phyloP scores from a whole-genome alignment of 2,888 invertebrate species.

The Dicranocentrus wangi region DNA sequence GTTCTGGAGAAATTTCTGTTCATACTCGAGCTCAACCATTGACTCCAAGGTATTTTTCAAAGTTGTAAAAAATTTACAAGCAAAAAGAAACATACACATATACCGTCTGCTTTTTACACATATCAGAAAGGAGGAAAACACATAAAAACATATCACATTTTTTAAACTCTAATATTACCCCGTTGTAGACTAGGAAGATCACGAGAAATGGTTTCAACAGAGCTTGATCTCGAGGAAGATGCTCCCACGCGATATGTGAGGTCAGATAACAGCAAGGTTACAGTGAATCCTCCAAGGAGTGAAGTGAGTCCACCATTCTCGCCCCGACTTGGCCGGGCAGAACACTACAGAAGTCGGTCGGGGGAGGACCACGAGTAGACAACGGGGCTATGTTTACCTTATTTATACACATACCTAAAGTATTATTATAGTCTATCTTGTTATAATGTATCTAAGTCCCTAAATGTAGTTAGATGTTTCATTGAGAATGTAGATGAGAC shows the following conservation, averaged over 20 bases:
- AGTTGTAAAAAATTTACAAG: background rate
- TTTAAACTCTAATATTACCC: background rate
- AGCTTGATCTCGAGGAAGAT: slow-evolving; percentile 65
- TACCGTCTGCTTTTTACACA: background rate
- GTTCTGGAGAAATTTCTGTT: slow-evolving; percentile 63
- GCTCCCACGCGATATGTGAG: slow-evolving; percentile 29
- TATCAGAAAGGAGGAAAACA: slow-evolving; percentile 8
- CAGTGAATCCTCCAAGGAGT: slow-evolving; percentile 36
- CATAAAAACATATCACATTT: background rate
- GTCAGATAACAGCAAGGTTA: slow-evolving; percentile 35
- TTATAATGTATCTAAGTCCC: background rate
- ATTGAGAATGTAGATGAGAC: background rate
- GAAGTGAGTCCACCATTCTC: slow-evolving; percentile 51
- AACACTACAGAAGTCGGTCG: slow-evolving; percentile 61
- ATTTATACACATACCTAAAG: background rate
- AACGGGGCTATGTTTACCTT: background rate
- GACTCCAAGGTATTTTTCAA: slow-evolving; percentile 67
- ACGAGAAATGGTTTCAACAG: slow-evolving; percentile 60
- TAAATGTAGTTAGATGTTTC: background rate
- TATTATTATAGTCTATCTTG: background rate
- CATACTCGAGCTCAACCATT: slow-evolving; percentile 65
- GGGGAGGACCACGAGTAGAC: slow-evolving; percentile 59
- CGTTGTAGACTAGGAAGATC: slow-evolving; percentile 62
- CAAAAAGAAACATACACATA: background rate
- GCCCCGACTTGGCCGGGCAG: slow-evolving; percentile 56